These are phyloP conservation scores for Abramis brama DNA, from an alignment of 2,113 vertebrate species.

Conservation along the genomic window DNA sequence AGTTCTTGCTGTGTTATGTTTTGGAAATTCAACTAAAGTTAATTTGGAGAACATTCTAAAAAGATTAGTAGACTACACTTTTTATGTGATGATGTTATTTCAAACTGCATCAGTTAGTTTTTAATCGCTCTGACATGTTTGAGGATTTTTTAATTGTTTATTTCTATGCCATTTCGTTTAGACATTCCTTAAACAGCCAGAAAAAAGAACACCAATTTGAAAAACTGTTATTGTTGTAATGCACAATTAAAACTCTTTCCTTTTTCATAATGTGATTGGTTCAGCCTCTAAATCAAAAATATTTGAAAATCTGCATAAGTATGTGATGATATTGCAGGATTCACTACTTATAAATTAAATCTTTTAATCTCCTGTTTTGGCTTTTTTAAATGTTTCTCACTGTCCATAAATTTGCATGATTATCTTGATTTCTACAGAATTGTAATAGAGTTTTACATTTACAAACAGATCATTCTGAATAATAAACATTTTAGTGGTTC, in stretches of 20 bases:
- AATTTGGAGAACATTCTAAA: background rate
- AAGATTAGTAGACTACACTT: background rate
- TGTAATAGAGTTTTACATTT: too few relatives aligned
- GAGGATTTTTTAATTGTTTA: background rate
- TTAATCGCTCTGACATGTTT: background rate
- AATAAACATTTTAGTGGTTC: too few relatives aligned
- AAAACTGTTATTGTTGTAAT: background rate
- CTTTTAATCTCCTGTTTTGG: too few relatives aligned
- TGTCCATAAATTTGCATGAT: too few relatives aligned
- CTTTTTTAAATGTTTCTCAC: too few relatives aligned
- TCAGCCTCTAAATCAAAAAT: too few relatives aligned
- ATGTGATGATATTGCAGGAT: too few relatives aligned
- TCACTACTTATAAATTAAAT: too few relatives aligned
- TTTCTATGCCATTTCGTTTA: background rate
- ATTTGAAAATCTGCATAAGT: too few relatives aligned
- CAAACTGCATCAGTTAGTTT: background rate
- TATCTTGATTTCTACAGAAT: too few relatives aligned
- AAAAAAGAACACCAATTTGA: background rate
- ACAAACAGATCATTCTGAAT: too few relatives aligned
- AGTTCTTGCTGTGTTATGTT: background rate
- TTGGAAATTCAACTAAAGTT: slow-evolving; percentile 8
- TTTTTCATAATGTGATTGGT: background rate
- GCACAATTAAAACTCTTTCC: background rate
- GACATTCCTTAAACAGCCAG: background rate
- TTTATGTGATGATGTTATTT: background rate